phyloP scores from a whole-genome alignment of 2,888 invertebrate genomes.

The Pterobdella sp. region DNA sequence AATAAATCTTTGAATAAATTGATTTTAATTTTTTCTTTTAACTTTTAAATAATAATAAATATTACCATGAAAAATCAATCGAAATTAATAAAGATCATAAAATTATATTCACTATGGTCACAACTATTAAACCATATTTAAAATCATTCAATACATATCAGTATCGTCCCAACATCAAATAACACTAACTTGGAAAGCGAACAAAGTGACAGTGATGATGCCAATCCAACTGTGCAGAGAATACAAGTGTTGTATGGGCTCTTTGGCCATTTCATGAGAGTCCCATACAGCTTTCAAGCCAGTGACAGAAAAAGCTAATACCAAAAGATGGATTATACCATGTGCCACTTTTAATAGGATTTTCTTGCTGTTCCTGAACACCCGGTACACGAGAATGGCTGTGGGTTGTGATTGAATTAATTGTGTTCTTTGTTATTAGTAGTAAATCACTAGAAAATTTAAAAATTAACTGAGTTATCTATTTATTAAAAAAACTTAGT shows the following conservation, averaged over 20 bases:
- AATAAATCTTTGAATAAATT: too few species aligned
- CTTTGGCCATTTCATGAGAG: slow-evolving; percentile 59
- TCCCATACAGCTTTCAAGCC: slow-evolving; percentile 72
- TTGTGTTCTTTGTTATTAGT: not conserved
- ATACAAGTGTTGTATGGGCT: slow-evolving; percentile 55
- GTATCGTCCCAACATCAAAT: too few species aligned
- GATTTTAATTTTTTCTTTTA: too few species aligned
- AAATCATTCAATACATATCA: too few species aligned
- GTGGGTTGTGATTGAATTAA: slow-evolving; percentile 31
- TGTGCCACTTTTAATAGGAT: slow-evolving; percentile 68
- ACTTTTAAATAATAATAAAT: too few species aligned
- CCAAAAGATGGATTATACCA: slow-evolving; percentile 61
- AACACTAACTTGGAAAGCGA: slow-evolving; percentile 62
- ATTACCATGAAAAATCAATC: too few species aligned
- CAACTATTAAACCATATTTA: too few species aligned
- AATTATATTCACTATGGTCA: too few species aligned
- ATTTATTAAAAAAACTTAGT: too few species aligned
- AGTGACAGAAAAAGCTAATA: slow-evolving; percentile 63
- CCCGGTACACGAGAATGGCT: slow-evolving; percentile 75
- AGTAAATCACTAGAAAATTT: not conserved
- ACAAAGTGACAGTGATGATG: slow-evolving; percentile 64
- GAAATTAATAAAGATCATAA: too few species aligned
- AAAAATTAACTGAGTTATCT: too few species aligned
- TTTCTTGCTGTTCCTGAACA: slow-evolving; percentile 66
- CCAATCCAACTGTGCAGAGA: slow-evolving; percentile 74